Evolutionary conservation across 2,113 vertebrate species (phyloP).

Genomic region (Echinops telfairi): DNA sequence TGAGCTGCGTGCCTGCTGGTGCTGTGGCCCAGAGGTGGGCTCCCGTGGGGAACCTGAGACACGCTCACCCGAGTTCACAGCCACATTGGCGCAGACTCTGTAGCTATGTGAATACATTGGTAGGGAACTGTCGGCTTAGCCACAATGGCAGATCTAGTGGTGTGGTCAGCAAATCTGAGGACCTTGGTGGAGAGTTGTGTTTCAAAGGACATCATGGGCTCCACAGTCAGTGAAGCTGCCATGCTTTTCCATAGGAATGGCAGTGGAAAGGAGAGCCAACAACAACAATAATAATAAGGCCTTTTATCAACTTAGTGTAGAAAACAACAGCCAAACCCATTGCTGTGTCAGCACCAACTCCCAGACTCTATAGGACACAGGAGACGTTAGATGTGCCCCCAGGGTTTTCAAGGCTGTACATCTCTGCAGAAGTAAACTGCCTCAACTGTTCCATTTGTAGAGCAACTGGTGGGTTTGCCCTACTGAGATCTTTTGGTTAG

Average conservation of each 20-base stretch:
- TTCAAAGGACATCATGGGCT: neutral
- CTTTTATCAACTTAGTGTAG: neutral
- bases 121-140: neutral
- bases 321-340: neutral
- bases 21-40: neutral
- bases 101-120: neutral
- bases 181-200: neutral
- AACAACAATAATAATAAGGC: neutral
- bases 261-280: neutral
- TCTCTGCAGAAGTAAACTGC: neutral
- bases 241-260: neutral
- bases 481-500: neutral
- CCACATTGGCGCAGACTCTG: neutral
- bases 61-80: neutral
- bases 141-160: neutral
- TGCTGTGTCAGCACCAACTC: neutral
- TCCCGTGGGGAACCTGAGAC: neutral
- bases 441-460: neutral
- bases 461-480: neutral
- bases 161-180: neutral
- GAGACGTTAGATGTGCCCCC: neutral
- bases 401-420: neutral
- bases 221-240: neutral
- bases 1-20: too few species aligned
- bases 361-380: neutral